Conservation (phyloP, 2,888 invertebrate genomes). For the Perithous albicinctus region DNA sequence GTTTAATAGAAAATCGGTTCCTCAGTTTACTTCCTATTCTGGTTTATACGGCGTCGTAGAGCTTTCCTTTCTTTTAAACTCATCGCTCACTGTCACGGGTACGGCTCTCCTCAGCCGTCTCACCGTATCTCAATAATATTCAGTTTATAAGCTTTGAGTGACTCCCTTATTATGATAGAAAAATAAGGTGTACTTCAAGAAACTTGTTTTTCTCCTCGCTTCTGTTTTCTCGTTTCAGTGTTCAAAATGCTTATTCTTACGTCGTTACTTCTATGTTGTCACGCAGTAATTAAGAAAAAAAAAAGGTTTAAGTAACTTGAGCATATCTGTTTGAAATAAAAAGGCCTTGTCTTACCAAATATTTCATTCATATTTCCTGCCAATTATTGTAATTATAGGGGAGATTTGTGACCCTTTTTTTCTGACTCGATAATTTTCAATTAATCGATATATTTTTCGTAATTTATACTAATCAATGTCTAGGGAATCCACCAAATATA, state of each 20-base stretch:
- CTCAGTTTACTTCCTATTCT: conserved; percentile 79
- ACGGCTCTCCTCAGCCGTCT: conserved; percentile 47
- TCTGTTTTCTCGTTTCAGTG: conserved; percentile 5
- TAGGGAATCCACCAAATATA: too few relatives aligned
- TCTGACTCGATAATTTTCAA: too few relatives aligned
- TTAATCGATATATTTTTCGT: too few relatives aligned
- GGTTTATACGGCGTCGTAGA: conserved; percentile 27
- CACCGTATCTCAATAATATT: conserved; percentile 82
- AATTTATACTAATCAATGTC: too few relatives aligned
- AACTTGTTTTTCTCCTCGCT: conserved; percentile 40
- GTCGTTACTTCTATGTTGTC: conserved; percentile 8
- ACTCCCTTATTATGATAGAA: conserved; percentile 73
- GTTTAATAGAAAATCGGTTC: conserved; percentile 82
- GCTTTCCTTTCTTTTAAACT: conserved; percentile 47
- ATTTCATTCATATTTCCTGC: too few relatives aligned
- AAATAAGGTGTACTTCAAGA: conserved; percentile 15
- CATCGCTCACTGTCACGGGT: conserved; percentile 71
- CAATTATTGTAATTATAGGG: too few relatives aligned
- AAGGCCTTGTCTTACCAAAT: too few relatives aligned
- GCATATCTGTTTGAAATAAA: too few relatives aligned
- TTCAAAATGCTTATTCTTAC: neutral
- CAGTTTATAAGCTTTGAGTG: conserved; percentile 82
- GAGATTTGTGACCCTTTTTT: too few relatives aligned
- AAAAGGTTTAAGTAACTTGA: too few relatives aligned
- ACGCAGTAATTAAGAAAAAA: neutral